phyloP scores from a whole-genome alignment of 2,888 invertebrate genomes.

The Brenthis ino region DNA sequence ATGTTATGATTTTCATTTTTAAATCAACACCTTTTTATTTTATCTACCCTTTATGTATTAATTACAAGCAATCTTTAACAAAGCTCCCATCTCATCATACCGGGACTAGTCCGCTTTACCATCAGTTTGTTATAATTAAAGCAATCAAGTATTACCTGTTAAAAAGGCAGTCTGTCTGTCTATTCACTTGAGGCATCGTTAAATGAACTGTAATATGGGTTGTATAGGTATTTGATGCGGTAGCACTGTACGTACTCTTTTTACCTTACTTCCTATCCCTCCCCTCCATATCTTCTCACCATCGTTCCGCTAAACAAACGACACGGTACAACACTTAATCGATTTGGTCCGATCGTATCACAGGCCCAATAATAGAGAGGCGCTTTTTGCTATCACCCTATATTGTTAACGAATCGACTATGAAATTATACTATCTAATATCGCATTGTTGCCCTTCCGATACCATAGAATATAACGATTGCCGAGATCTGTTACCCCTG shows the following conservation, averaged over 20 bases:
- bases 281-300: conserved; percentile 38
- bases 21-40: too few species aligned
- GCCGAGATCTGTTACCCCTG: conserved; percentile 65
- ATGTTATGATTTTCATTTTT: too few species aligned
- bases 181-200: conserved; percentile 62
- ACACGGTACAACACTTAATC: conserved; percentile 75
- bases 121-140: neutral
- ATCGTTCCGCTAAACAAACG: conserved; percentile 79
- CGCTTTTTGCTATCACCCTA: conserved; percentile 67
- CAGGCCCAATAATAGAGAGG: conserved; percentile 71
- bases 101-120: too few species aligned
- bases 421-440: conserved; percentile 69
- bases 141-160: conserved; percentile 28
- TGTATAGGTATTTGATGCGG: conserved; percentile 50
- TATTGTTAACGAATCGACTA: conserved; percentile 74
- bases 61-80: too few species aligned
- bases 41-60: too few species aligned
- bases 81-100: too few species aligned
- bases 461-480: conserved; percentile 59
- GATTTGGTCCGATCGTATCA: conserved; percentile 74
- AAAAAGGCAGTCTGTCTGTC: conserved; percentile 49
- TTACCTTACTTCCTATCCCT: conserved; percentile 36
- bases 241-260: conserved; percentile 56
- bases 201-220: conserved; percentile 59
- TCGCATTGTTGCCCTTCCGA: conserved; percentile 67